These are phyloP conservation scores for Lasioglossum vierecki DNA, from an alignment of 2,888 invertebrate genomes.

Conservation along the genomic window DNA sequence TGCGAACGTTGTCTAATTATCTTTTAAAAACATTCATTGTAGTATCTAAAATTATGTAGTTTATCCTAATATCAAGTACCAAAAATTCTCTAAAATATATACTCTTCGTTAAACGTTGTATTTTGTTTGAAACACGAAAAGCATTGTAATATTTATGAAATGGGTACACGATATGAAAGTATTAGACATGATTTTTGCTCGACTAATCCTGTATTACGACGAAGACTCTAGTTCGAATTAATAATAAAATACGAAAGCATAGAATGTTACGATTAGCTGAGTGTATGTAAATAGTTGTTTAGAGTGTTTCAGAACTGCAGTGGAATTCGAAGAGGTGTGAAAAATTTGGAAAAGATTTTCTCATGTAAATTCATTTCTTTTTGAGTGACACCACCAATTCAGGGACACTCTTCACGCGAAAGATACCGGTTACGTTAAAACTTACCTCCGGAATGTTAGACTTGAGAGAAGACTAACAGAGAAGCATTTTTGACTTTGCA, in stretches of 20 bases:
- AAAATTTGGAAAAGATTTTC: neutral
- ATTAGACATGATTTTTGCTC: neutral
- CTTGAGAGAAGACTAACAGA: neutral
- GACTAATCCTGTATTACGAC: neutral
- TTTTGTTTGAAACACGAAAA: neutral
- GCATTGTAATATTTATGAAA: neutral
- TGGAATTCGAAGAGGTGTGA: neutral
- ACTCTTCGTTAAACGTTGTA: neutral
- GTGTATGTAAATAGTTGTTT: neutral
- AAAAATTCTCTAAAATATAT: neutral
- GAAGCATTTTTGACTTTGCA: neutral
- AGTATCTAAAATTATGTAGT: neutral
- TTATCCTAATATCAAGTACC: neutral
- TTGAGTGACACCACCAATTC: neutral
- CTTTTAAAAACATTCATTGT: neutral
- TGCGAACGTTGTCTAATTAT: too few species aligned
- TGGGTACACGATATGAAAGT: neutral
- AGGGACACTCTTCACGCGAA: neutral
- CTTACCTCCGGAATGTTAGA: neutral
- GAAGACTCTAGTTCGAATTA: neutral
- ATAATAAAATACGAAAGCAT: neutral
- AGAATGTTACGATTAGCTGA: neutral
- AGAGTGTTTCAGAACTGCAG: neutral
- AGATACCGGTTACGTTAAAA: neutral
- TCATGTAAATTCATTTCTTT: neutral